Evolutionary conservation across 2,113 vertebrate genomes (phyloP), one percentile per base, ranked within the genome.

Genomic region (Ellobius talpinus): DNA sequence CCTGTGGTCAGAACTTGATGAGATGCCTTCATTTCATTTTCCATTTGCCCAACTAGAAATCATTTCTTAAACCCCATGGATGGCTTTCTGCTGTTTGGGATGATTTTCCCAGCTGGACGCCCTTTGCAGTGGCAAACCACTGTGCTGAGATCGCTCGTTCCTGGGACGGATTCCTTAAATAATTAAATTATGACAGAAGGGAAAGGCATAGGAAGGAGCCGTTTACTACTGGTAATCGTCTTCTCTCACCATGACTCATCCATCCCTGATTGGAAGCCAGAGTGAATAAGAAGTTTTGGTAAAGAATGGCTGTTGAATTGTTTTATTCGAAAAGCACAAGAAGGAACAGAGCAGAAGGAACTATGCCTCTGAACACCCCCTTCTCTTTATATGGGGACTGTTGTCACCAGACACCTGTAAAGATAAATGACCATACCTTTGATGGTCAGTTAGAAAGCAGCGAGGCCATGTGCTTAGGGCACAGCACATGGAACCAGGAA

Each of bases 261-360:
- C 2, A 17, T 77, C 19, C 31, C 66, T 87, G 50, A 72, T 11
- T 86, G 79, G 77, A 47, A 81, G 76, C 42, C 47, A 45, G 24
- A 9, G 52, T 94, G 96, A 96, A 90, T 86, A 93, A 92, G n/a
- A 90, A 88, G n/a, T 97, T 93, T 78, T 76, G 45, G 72, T 92
- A 96, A 97, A 97, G 63, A 95, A 77, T 47, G 8, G 36, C 52
- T 0, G 1, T 90, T 65, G 50, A 66, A 89, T 88, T 76, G 13
- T 65, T 92, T 95, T 63, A 85, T 76, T 72, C 17, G 4, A 77
- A 73, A 84, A 76, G 72, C 73, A 45, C 63, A 50, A 45, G 76
- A 88, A 79, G n/a, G 52, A 26, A 14, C 8, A 82, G 39, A 63
- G 23, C n/a, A 5, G 88, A 89, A 92, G 29, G 47, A 81, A 61